Evolutionary conservation across 2,888 invertebrate species (phyloP).

Genomic region (Nudaria mundana): DNA sequence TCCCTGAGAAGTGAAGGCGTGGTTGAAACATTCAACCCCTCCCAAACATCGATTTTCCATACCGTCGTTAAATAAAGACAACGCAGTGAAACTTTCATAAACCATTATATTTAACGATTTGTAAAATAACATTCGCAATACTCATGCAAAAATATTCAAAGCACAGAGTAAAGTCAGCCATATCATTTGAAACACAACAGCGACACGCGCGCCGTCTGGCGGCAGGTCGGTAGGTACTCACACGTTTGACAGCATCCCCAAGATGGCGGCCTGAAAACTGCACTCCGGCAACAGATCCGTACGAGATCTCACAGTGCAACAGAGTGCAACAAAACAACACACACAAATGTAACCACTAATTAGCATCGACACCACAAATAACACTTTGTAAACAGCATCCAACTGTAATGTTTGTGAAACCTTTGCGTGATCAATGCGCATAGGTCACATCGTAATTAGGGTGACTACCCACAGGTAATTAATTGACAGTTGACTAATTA

Average conservation of each 20-base stretch:
- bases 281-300: constrained; percentile 23
- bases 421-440: not conserved
- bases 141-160: constrained; percentile 77
- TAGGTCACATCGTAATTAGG: constrained; percentile 4
- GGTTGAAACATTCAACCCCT: not conserved
- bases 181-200: constrained; percentile 49
- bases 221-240: constrained; percentile 55
- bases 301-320: constrained; percentile 15
- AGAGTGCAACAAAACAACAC: constrained; percentile 50
- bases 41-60: no score
- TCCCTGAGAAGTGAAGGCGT: no score
- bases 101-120: constrained; percentile 34
- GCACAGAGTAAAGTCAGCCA: constrained; percentile 54
- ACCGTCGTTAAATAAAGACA: not conserved
- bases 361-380: constrained; percentile 16
- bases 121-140: no score
- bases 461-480: constrained; percentile 39
- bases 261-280: constrained; percentile 62
- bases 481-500: constrained; percentile 53
- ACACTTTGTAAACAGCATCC: constrained; percentile 11
- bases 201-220: constrained; percentile 74
- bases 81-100: constrained; percentile 16
- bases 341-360: constrained; percentile 31
- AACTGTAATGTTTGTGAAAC: constrained; percentile 7
- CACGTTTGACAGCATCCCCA: constrained; percentile 58